phyloP scores from a whole-genome alignment of 1,140 invertebrate species.

The Polyergus mexicanus region DNA sequence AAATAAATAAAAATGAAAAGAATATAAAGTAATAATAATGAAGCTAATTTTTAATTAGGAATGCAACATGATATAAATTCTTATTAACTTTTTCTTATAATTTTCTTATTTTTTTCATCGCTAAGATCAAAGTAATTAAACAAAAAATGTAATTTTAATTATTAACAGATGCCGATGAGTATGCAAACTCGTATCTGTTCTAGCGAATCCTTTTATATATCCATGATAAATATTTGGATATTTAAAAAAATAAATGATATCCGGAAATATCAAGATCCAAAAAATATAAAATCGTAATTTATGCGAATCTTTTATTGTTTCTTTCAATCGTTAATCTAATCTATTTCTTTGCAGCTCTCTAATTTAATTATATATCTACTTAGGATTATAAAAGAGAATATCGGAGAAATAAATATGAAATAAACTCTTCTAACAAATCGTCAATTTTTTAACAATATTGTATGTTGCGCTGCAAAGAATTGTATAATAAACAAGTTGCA shows the following conservation, averaged over 20 bases:
- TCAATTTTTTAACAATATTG: conserved; percentile 1
- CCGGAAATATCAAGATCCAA: neutral
- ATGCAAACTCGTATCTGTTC: conserved; percentile 5
- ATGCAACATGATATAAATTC: conserved; percentile 19
- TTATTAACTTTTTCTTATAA: neutral
- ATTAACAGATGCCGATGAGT: neutral
- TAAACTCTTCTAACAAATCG: neutral
- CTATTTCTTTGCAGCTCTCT: conserved; percentile 6
- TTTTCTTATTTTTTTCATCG: neutral
- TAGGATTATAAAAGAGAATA: conserved; percentile 13
- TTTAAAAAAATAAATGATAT: neutral
- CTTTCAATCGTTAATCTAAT: conserved; percentile 21
- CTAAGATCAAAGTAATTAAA: neutral
- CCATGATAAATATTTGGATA: neutral
- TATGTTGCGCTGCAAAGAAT: conserved; percentile 10
- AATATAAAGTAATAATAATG: neutral
- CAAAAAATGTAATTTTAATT: conserved; percentile 25
- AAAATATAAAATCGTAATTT: neutral
- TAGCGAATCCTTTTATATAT: neutral
- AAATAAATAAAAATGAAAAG: neutral
- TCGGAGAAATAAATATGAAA: conserved; percentile 31
- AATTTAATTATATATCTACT: conserved; percentile 8
- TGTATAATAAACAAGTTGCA: conserved; percentile 34
- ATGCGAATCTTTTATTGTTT: conserved; percentile 10
- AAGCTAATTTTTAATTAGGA: conserved; percentile 11